These are phyloP conservation scores for Gerris lacustris DNA, from an alignment of 2,888 invertebrate genomes.

Conservation along the genomic window DNA sequence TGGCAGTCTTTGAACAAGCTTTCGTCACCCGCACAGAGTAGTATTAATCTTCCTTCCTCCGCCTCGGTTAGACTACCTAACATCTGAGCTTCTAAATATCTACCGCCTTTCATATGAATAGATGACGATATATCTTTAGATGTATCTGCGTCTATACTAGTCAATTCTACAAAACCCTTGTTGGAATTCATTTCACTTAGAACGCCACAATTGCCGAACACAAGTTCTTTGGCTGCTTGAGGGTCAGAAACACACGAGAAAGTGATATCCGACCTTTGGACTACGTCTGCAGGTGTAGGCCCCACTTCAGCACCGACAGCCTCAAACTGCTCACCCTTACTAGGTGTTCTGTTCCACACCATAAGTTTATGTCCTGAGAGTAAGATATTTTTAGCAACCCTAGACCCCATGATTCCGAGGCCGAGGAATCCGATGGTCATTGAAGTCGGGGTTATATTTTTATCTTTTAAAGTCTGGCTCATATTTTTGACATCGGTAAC, in stretches of 20 bases:
- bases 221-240: constrained; percentile 74
- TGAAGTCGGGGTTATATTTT: constrained; percentile 72
- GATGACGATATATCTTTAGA: constrained; percentile 87
- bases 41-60: constrained; percentile 77
- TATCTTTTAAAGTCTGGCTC: constrained; percentile 49
- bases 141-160: constrained; percentile 85
- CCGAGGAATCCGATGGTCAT: constrained; percentile 90
- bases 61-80: constrained; percentile 85
- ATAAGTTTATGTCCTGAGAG: constrained; percentile 86
- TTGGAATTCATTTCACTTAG: constrained; percentile 60
- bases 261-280: constrained; percentile 81
- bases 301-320: constrained; percentile 69
- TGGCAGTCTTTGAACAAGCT: constrained; percentile 85
- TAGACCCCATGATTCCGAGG: constrained; percentile 83
- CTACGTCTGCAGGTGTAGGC: constrained; percentile 84
- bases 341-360: constrained; percentile 84
- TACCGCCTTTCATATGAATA: constrained; percentile 74
- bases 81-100: constrained; percentile 79
- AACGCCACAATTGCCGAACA: constrained; percentile 91
- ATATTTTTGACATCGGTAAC: constrained; percentile 4
- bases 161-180: constrained; percentile 95
- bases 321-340: constrained; percentile 57
- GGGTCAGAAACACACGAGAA: constrained; percentile 93
- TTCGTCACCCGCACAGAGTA: constrained; percentile 83
- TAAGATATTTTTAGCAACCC: constrained; percentile 87